Evolutionary conservation across 2,113 vertebrate species (phyloP), one percentile per base, ranked within the genome.

Genomic region (Psilopsiagon aurifrons): DNA sequence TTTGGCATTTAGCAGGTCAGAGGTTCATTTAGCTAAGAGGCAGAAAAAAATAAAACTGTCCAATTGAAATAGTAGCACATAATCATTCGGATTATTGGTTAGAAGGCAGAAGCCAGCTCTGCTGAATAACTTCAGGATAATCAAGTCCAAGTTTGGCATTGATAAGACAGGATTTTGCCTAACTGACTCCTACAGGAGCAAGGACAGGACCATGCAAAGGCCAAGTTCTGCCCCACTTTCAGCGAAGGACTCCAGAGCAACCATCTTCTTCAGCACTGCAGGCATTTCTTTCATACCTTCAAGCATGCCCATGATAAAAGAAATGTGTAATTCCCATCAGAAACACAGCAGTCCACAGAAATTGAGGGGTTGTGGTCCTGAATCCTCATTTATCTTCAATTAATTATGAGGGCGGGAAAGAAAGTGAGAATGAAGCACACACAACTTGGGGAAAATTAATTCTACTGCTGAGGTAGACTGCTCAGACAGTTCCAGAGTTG

Each of bases 11-110:
- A 29, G 33, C 27, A 77, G 78, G 81, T 85, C 92, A 90, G 49
- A 69, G 78, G 68, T 91, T 90, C 75, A 86, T 75, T 89, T 91
- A 90, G 69, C 88, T 41, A 79, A 60, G 17, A 81, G 41, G 63
- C 71, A 78, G 11, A 73, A 68, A 76, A 94, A 94, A 88, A 88
- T 54, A 91, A 95, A 95, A 60, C 41, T 76, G 57, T 57, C 25
- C 18, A 28, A n/a, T 17, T 75, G 52, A 97, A 95, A 81, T 10
- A 77, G 75, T 55, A 63, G 88, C 67, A 55, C 31, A 43, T 41
- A 76, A 79, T 68, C 37, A 64, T 49, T 71, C 82, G 90, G 52
- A 49, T n/a, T 37, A 70, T 39, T 16, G 2, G 28, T 59, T 33
- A 60, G 49, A 64, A 84, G 28, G 47, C 63, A 94, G 71, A 94